These are phyloP conservation scores for Antheraea yamamai DNA, from an alignment of 2,888 invertebrate species.

Conservation along the genomic window DNA sequence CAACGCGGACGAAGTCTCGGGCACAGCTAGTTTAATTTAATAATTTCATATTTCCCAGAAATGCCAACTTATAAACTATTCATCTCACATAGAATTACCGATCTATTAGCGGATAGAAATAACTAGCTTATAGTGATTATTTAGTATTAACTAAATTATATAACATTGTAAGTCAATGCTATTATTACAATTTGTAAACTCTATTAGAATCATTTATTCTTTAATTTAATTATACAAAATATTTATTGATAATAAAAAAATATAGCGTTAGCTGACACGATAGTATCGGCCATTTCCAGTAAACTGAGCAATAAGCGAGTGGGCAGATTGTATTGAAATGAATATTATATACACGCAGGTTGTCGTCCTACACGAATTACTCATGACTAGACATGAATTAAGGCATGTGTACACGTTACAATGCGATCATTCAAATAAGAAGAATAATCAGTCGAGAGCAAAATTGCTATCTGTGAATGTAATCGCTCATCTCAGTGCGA, in stretches of 20 bases:
- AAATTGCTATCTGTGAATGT: not conserved
- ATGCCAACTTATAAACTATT: no score
- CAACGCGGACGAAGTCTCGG: no score
- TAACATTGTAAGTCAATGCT: no score
- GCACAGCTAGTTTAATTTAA: no score
- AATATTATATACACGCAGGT: not conserved
- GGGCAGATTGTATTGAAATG: not conserved
- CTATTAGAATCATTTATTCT: no score
- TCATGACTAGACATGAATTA: not conserved
- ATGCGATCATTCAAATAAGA: not conserved
- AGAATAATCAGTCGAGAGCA: not conserved
- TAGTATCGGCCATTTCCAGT: not conserved
- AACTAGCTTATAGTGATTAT: no score
- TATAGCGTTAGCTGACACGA: not conserved
- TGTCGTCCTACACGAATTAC: not conserved
- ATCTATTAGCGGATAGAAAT: no score
- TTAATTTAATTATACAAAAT: no score
- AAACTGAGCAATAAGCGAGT: not conserved
- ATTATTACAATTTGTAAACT: no score
- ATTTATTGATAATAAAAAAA: not conserved
- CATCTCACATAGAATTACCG: no score
- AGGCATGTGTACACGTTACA: not conserved
- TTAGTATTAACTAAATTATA: no score
- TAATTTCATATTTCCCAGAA: no score
- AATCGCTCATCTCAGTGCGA: not conserved